A percentile compares a stretch with the other conserved stretches of the same genome.
Evolutionary conservation across 2,113 vertebrate species (phyloP).

Genomic region (Leptobrachium ailaonicum): DNA sequence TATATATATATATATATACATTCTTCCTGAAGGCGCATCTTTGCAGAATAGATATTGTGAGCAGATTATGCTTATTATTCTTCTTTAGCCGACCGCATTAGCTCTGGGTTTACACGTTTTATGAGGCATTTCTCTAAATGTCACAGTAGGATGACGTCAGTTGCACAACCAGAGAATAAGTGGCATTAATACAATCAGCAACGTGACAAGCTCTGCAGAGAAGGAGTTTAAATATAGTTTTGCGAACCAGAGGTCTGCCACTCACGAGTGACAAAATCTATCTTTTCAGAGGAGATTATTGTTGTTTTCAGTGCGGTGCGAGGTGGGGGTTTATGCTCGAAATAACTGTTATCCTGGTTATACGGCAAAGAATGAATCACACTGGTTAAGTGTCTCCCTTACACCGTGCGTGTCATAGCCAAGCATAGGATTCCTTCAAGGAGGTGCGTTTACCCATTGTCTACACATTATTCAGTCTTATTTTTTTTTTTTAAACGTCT

Average conservation of each 20-base stretch:
- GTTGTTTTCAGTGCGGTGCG: neutral
- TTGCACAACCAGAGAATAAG: neutral
- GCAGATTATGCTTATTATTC: neutral
- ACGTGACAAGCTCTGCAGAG: neutral
- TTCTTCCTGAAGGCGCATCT: neutral
- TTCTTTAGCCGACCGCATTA: constrained; percentile 2
- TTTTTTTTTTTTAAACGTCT: too few relatives aligned
- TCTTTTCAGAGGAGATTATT: constrained; percentile 5
- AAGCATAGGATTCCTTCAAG: neutral
- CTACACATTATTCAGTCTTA: too few relatives aligned
- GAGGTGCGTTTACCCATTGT: too few relatives aligned
- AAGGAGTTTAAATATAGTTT: constrained; percentile 21
- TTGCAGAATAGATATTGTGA: constrained; percentile 3
- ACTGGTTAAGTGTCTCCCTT: neutral
- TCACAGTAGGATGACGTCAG: constrained; percentile 32
- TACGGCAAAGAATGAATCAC: constrained; percentile 17
- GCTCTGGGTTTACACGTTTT: constrained; percentile 12
- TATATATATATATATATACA: neutral
- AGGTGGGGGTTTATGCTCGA: constrained; percentile 17
- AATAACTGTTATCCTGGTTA: constrained; percentile 18
- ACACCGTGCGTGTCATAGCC: neutral
- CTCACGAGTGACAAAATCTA: neutral
- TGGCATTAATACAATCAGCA: neutral
- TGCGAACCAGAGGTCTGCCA: neutral
- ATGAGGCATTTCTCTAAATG: constrained; percentile 36